A percentile compares a stretch with the other conserved stretches of the same genome.
Conservation (phyloP, 2,113 vertebrate species). For the Embiotoca jacksoni region DNA sequence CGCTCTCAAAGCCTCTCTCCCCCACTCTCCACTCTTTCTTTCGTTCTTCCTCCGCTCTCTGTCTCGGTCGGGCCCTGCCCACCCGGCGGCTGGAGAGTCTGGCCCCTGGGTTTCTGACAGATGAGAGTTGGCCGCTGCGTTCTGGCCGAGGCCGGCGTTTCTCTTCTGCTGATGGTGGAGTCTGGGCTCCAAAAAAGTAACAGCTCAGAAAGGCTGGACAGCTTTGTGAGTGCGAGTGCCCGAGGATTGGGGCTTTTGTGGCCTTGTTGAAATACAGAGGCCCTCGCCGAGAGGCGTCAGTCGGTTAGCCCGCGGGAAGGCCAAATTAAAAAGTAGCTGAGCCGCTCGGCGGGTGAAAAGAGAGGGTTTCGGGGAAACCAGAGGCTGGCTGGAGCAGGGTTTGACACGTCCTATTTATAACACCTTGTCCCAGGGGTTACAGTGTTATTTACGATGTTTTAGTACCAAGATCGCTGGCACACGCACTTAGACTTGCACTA, state of each 20-base stretch:
- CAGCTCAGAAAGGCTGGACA: slow-evolving; percentile 75
- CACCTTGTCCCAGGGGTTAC: slow-evolving; percentile 86
- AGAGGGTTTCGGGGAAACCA: slow-evolving; percentile 85
- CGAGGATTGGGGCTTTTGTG: slow-evolving; percentile 88
- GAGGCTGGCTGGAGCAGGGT: slow-evolving; percentile 81
- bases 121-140: slow-evolving; percentile 83
- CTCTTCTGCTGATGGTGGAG: slow-evolving; percentile 85
- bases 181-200: slow-evolving; percentile 84
- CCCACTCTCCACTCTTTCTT: slow-evolving; percentile 77
- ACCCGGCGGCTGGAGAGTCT: slow-evolving; percentile 72
- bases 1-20: slow-evolving; percentile 81
- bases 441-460: slow-evolving; percentile 80
- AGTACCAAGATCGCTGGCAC: slow-evolving; percentile 65
- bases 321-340: slow-evolving; percentile 92
- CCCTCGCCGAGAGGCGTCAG: slow-evolving; percentile 91
- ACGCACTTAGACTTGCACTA: slow-evolving; percentile 60
- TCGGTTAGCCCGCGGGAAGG: slow-evolving; percentile 88
- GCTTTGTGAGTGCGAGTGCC: slow-evolving; percentile 73
- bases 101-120: slow-evolving; percentile 87
- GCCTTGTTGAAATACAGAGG: slow-evolving; percentile 92
- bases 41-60: slow-evolving; percentile 80
- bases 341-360: slow-evolving; percentile 84
- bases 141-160: slow-evolving; percentile 77
- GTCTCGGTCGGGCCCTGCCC: slow-evolving; percentile 81
- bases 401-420: slow-evolving; percentile 95